Evolutionary conservation across 2,797 vertebrate species (phyloP), one percentile per base, ranked within the genome.

Genomic region (Oreochromis mossambicus): DNA sequence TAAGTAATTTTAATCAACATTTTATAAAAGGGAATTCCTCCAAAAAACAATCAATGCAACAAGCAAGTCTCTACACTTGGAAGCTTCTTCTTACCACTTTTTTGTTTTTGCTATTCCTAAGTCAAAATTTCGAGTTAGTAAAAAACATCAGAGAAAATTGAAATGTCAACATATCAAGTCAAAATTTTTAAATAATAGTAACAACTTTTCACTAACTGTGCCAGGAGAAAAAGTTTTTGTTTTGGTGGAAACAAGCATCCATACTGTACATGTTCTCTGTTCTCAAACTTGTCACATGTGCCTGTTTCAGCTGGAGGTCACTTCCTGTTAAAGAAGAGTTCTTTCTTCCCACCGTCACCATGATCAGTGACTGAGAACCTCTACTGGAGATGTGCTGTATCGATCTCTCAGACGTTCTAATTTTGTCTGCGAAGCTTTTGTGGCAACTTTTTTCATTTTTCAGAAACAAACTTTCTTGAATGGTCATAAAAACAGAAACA

Each of bases 401-500:
- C 2, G 8, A 70, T 46, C 66, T 29, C 21, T 48, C 24, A 29
- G 43, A 48, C 6, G 3, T 50, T 50, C 46, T 32, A n/a, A 50
- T 50, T 75, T 75, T 1, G 43, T 32, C 17, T 0, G 1, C 3
- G 7, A 75, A 19, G 17, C 17, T 8, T 46, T 58, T 56, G 52
- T 24, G 38, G 1, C 13, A 38, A 34, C 26, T 3, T 63, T 63
- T 55, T 73, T 29, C 0, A 29, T 1, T 32, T 17, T 4, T 34
- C 8, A 19, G 14, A n/a, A 5, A n/a, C 56, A 43, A 77, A 54
- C 2, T 1, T 1, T 54, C 9, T 29, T 55, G 8, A 55, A 32
- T 32, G 2, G 0, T 26, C 32, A 82, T 6, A 91, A 88, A 73
- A 82, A 92, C 54, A 82, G 86, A 84, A 83, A 68, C 84, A 88